Conservation (phyloP, 2,888 invertebrate genomes). For the Anagyrus pseudococci region DNA sequence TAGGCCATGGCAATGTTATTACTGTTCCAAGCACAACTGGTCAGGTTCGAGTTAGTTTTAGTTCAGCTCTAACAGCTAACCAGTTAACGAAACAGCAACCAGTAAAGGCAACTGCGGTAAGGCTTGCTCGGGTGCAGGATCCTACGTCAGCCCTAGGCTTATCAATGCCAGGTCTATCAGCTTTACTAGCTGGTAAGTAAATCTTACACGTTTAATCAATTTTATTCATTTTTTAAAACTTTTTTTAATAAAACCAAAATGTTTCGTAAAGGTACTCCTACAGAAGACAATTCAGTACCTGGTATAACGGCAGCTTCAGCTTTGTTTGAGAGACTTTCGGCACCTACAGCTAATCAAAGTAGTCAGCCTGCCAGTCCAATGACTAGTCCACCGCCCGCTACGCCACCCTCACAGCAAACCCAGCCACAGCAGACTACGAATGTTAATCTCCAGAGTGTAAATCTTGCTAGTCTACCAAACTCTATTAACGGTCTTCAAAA, state of each 20-base stretch:
- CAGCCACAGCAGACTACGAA: slow-evolving; percentile 54
- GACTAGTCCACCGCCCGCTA: slow-evolving; percentile 66
- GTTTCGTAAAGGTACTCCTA: slow-evolving; percentile 63
- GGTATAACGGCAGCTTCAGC: slow-evolving; percentile 65
- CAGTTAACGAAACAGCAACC: slow-evolving; percentile 60
- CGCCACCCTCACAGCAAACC: slow-evolving; percentile 20
- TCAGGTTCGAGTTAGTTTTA: slow-evolving; percentile 58
- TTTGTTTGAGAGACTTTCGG: slow-evolving; percentile 65
- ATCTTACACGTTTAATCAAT: background rate
- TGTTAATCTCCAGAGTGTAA: slow-evolving; percentile 73
- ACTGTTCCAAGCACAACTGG: slow-evolving; percentile 59
- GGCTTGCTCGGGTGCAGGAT: slow-evolving; percentile 62
- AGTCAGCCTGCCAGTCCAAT: slow-evolving; percentile 65
- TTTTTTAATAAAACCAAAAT: background rate
- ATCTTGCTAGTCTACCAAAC: slow-evolving; percentile 72
- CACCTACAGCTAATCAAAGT: slow-evolving; percentile 56
- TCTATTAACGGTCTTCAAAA: slow-evolving; percentile 77
- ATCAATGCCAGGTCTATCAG: slow-evolving; percentile 68
- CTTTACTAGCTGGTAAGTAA: slow-evolving; percentile 65
- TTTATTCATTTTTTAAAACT: slow-evolving; percentile 1
- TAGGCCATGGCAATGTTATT: slow-evolving; percentile 59
- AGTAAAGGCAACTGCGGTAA: slow-evolving; percentile 62
- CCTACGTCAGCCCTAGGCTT: slow-evolving; percentile 63
- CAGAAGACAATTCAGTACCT: slow-evolving; percentile 68
- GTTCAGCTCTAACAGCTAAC: slow-evolving; percentile 56